Conservation (phyloP, 2,888 invertebrate species). For the Trachelus stipa region DNA sequence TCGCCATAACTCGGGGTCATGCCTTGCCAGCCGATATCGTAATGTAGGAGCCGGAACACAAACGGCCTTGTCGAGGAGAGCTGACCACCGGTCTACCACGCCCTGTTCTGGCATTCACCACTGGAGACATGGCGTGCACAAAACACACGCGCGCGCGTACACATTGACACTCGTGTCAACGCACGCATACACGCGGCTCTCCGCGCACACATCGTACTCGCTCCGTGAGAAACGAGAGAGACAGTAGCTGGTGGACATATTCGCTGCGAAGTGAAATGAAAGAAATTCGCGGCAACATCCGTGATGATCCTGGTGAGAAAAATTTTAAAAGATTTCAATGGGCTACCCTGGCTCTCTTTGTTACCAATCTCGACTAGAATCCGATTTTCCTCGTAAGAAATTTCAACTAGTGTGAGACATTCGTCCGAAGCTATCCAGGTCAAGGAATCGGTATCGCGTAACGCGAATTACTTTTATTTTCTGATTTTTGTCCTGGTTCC, state of each 20-base stretch:
- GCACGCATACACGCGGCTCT: neutral
- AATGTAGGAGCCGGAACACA: slow-evolving; percentile 56
- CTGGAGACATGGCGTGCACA: neutral
- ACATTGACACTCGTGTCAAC: neutral
- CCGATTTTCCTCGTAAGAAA: neutral
- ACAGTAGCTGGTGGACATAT: slow-evolving; percentile 15
- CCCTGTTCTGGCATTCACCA: slow-evolving; percentile 57
- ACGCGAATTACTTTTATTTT: neutral
- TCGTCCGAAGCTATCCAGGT: neutral
- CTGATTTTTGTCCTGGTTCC: neutral
- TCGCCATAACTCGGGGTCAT: slow-evolving; percentile 1
- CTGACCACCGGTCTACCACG: slow-evolving; percentile 54
- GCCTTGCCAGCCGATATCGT: slow-evolving; percentile 5
- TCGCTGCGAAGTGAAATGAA: slow-evolving; percentile 22
- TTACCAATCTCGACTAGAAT: neutral
- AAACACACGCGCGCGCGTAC: neutral
- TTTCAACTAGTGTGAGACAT: neutral
- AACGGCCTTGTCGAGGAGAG: slow-evolving; percentile 62
- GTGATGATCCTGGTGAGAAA: neutral
- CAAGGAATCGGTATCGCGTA: neutral
- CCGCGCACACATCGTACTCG: neutral
- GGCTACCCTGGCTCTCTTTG: neutral
- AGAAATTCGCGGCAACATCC: slow-evolving; percentile 1
- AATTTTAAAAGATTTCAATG: neutral
- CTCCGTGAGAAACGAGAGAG: neutral